Evolutionary conservation across 1,140 invertebrate species (phyloP), one percentile per base, ranked within the genome.

Genomic region (Dinothrombium tinctorium): DNA sequence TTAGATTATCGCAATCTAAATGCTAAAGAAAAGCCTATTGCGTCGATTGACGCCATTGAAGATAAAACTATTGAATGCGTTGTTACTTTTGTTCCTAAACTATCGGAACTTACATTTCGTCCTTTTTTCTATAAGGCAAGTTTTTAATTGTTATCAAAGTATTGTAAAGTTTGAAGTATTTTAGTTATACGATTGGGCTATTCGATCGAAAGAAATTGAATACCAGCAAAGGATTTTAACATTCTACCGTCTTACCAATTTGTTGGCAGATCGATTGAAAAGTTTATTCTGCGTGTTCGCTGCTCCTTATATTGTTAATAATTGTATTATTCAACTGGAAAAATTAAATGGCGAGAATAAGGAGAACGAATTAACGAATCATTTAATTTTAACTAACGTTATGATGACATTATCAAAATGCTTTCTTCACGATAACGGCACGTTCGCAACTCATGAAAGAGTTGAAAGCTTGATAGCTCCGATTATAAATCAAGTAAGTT

Each of bases 221-320:
- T 49, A 61, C 67, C 9, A 71, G 79, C 26, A 76, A 72, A 59
- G 76, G 50, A 61, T 68, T 8, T 71, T 81, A 21, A 76, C 75
- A 1, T 82, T 82, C 55, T 82, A 77, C 51, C 72, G 73, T 52
- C 53, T 86, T 22, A 75, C 74, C 32, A 68, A 64, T 38, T 71
- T 67, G 19, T 70, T 89, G 41, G 78, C 81, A 0, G 71, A 79
- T 35, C 71, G 69, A 37, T 57, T 94, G 7, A 81, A 84, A 56
- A 76, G 76, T 19, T 59, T 94, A 0, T 94, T 92, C 56, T 71
- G 81, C 2, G 57, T 84, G 20, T 89, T 92, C 56, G 81, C 82
- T 36, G 74, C 73, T 4, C 73, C 80, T 50, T 74, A 89, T 47
- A 42, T 45, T 25, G 35, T 42, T 0, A 33, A 22, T 17, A 42